phyloP scores from a whole-genome alignment of 2,113 vertebrate species.

The pig (Sus scrofa) region DNA sequence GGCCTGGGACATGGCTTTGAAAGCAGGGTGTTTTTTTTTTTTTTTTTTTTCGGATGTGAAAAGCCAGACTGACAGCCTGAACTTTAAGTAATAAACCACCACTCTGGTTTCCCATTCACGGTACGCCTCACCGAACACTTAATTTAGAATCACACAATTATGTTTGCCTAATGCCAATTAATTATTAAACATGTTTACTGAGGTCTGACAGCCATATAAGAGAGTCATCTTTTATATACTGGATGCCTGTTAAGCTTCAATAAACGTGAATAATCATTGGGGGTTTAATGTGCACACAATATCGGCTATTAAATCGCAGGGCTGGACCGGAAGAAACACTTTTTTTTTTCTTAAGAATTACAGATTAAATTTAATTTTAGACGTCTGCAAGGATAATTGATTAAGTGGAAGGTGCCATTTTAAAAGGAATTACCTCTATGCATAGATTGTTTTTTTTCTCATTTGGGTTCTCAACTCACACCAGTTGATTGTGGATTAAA shows the following conservation, averaged over 20 bases:
- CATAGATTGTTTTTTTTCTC: too few relatives aligned
- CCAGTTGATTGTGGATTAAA: too few relatives aligned
- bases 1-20: fast-evolving
- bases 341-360: conserved; percentile 61
- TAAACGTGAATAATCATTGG: conserved; percentile 79
- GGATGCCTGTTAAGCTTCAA: conserved; percentile 70
- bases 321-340: conserved; percentile 32
- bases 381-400: too few relatives aligned
- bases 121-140: conserved; percentile 42
- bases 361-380: too few relatives aligned
- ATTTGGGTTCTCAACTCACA: too few relatives aligned
- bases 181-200: conserved; percentile 80
- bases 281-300: conserved; percentile 75
- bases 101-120: conserved; percentile 34
- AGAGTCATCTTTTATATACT: conserved; percentile 71
- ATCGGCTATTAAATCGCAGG: conserved; percentile 58
- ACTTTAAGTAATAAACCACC: conserved; percentile 71
- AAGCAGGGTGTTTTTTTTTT: not conserved
- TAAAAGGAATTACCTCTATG: too few relatives aligned
- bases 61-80: conserved; percentile 60
- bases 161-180: conserved; percentile 80
- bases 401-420: too few relatives aligned
- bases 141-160: conserved; percentile 75
- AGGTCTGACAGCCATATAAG: conserved; percentile 70
- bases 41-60: not conserved